A percentile compares a stretch with the other conserved stretches of the same genome.
phyloP scores from a whole-genome alignment of 2,113 vertebrate genomes.

The Oncorhynchus mykiss region DNA sequence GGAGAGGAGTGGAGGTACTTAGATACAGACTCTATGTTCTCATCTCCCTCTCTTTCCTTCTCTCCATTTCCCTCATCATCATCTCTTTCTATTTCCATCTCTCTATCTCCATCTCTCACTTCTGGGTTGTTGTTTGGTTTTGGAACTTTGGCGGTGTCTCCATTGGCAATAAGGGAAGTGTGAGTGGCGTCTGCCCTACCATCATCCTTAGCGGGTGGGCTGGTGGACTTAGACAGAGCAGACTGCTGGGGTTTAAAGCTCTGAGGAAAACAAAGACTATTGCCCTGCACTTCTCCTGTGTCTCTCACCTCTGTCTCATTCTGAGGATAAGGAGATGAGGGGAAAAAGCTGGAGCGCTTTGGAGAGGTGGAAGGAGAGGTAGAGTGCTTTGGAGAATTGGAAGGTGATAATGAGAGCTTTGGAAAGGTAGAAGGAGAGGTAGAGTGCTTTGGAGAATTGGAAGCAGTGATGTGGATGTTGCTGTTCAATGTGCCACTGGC shows the following conservation, averaged over 20 bases:
- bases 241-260: constrained; percentile 95
- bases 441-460: constrained; percentile 59
- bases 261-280: constrained; percentile 84
- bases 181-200: constrained; percentile 72
- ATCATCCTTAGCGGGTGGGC: constrained; percentile 83
- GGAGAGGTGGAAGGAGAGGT: constrained; percentile 64
- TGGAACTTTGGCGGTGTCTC: constrained; percentile 91
- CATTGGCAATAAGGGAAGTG: constrained; percentile 79
- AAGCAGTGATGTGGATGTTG: constrained; percentile 76
- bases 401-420: constrained; percentile 56
- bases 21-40: constrained; percentile 73
- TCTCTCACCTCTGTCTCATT: constrained; percentile 87
- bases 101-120: constrained; percentile 52
- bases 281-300: constrained; percentile 84
- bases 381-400: constrained; percentile 73
- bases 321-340: constrained; percentile 75
- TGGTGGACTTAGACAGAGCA: constrained; percentile 65
- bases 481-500: constrained; percentile 76
- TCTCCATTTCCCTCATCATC: constrained; percentile 65
- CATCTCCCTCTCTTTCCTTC: constrained; percentile 78
- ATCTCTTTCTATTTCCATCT: constrained; percentile 75
- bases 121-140: constrained; percentile 90
- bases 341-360: constrained; percentile 70
- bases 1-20: constrained; percentile 66
- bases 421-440: constrained; percentile 63